phyloP scores from a whole-genome alignment of 2,113 vertebrate species.

The Tautogolabrus adspersus region DNA sequence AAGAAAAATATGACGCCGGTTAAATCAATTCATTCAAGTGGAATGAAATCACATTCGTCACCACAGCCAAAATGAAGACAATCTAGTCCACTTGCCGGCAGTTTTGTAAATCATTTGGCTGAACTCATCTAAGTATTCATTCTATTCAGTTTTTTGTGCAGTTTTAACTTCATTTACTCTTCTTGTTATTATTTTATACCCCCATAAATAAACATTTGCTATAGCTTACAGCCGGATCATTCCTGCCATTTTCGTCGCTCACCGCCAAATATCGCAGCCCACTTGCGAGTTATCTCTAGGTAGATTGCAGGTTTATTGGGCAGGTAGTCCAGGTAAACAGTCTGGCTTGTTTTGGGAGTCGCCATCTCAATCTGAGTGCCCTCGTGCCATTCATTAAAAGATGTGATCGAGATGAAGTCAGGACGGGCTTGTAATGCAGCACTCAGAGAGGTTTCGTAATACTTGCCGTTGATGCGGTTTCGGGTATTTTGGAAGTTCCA shows the following conservation, averaged over 20 bases:
- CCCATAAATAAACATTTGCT: not conserved
- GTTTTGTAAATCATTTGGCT: constrained; percentile 14
- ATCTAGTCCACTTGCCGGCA: constrained; percentile 3
- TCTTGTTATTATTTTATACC: constrained; percentile 1
- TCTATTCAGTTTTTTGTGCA: not conserved
- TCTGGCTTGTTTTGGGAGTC: constrained; percentile 87
- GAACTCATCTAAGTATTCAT: constrained; percentile 13
- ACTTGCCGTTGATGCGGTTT: constrained; percentile 95
- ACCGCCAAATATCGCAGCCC: constrained; percentile 91
- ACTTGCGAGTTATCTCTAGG: constrained; percentile 93
- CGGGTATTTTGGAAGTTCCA: constrained; percentile 97
- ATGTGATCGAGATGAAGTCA: constrained; percentile 93
- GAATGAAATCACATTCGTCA: constrained; percentile 29
- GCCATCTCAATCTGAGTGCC: constrained; percentile 98
- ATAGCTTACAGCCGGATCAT: constrained; percentile 43
- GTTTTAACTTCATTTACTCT: constrained; percentile 15
- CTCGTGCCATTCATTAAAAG: constrained; percentile 99
- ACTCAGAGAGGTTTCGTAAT: constrained; percentile 92
- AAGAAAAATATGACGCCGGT: not conserved
- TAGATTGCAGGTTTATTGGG: constrained; percentile 93
- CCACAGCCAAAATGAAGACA: constrained; percentile 18
- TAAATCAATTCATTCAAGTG: constrained; percentile 18
- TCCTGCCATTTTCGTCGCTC: constrained; percentile 88
- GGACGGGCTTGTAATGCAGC: constrained; percentile 88
- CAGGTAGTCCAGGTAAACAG: constrained; percentile 92